Evolutionary conservation across 2,888 invertebrate species (phyloP), one percentile per base, ranked within the genome.

Genomic region (Rotaria magnacalcarata): DNA sequence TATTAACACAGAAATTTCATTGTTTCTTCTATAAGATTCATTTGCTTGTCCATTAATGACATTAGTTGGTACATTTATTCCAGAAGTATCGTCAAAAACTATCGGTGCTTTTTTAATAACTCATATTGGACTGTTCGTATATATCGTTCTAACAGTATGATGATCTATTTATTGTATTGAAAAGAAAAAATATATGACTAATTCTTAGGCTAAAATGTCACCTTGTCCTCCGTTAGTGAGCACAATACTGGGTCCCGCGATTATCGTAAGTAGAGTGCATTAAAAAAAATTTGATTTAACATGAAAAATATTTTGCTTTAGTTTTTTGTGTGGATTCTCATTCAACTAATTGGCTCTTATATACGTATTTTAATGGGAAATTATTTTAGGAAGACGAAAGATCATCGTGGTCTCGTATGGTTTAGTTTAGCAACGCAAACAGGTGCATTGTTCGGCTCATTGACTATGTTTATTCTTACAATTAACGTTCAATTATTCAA

Each of bases 161-260:
- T 3, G 21, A 56, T 2, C 21, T 56, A 56, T 19, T 4, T 0
- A 16, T 11, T 6, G 27, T 14, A 27, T 8, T 14, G 24, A 19
- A 16, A 67, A 41, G 19, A 27, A 3, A 67, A 67, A 3, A n/a
- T 1, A 16, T 27, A 41, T 67, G 16, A 3, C 2, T 34, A 16
- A n/a, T 27, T 67, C 34, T 67, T 34, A 67, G 67, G 67, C 80
- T 0, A 80, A 80, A 47, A 8, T 80, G 10, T 80, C 80, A 11
- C 80, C 80, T 47, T 80, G 80, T 80, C 47, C 80, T n/a, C 80
- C 80, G 11, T n/a, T 80, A 47, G 80, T 80, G n/a, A 47, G 47
- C 8, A 0, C 21, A 24, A 11, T 19, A 16, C n/a, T 24, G 24
- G 80, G 80, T 21, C 43, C 47, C n/a, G 47, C 47, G 11, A 43